Evolutionary conservation across 1,140 invertebrate genomes (phyloP).

Genomic region (Magallana angulata): DNA sequence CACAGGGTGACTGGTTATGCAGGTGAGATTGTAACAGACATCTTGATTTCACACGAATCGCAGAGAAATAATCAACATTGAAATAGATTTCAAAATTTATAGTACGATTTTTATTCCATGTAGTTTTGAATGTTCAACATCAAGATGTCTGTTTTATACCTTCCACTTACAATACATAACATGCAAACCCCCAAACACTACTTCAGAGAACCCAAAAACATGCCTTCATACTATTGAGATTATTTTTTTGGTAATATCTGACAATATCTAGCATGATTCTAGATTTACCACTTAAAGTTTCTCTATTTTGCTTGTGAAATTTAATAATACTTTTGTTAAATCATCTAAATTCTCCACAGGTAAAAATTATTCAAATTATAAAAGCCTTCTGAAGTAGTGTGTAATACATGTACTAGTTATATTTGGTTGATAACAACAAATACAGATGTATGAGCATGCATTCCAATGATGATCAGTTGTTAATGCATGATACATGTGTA

Average conservation of each 20-base stretch:
- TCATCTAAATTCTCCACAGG: too few relatives aligned
- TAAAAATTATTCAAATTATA: too few relatives aligned
- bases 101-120: too few relatives aligned
- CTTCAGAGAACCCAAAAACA: background rate
- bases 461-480: background rate
- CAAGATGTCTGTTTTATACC: constrained; percentile 27
- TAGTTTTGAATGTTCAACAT: background rate
- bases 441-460: constrained; percentile 18
- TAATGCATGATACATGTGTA: constrained; percentile 22
- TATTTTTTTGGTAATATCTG: too few relatives aligned
- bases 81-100: too few relatives aligned
- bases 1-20: constrained; percentile 18
- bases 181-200: constrained; percentile 39
- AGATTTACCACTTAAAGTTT: too few relatives aligned
- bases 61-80: too few relatives aligned
- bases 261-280: too few relatives aligned
- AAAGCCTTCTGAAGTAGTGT: background rate
- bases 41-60: background rate
- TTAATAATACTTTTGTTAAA: too few relatives aligned
- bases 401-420: background rate
- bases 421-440: background rate
- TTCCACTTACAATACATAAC: constrained; percentile 41
- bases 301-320: too few relatives aligned
- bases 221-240: too few relatives aligned
- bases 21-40: constrained; percentile 27